Base-by-base conservation (phyloP, 2,888 invertebrate species). In the Ceramica pisi region DNA sequence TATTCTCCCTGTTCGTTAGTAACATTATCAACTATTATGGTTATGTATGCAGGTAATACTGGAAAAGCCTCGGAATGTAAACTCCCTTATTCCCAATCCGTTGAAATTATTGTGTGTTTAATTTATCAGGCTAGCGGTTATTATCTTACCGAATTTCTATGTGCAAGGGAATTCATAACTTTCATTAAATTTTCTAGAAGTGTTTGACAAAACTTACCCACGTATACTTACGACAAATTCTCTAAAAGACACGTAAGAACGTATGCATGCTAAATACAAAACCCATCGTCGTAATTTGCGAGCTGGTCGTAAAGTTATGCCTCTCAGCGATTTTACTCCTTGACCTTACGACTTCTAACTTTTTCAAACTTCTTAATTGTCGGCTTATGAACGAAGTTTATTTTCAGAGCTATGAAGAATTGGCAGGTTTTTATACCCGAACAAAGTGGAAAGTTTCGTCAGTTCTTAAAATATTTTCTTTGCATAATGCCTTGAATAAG, bases 351-450 rank as follows among this genome's bases (percentile, higher is more conserved):
- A 68, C 56, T 67, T 55, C 61, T 12, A 68, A 73, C 64, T 66
- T 51, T 57, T 50, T 38, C 55, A 23, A 80, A 81, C 72, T 81
- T 81, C 62, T 77, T 72, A 81, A 84, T 81, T 67, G 65, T 61
- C 2, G 56, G 44, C 77, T 81, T 84, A 80, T 62, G 67, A 80
- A 75, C 56, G 10, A 72, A 84, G 35, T 72, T 81, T 67, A 64
- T 81, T 71, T 75, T 59, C 55, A 44, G 51, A 81, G 64, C 59
- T 38, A 65, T 48, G 46, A 51, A 75, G 59, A 50, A 62, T 84
- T 66, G 46, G 61, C 44, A 69, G 44, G 35, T 67, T 71, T 76
- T 77, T 65, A 38, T 65, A 38, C 46, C 5, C 23, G 46, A 67
- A 56, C 44, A 51, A 79, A 73, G 21, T 55, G 53, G 26, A 74